Evolutionary conservation across 2,113 vertebrate genomes (phyloP).

Genomic region (Rattus rattus): DNA sequence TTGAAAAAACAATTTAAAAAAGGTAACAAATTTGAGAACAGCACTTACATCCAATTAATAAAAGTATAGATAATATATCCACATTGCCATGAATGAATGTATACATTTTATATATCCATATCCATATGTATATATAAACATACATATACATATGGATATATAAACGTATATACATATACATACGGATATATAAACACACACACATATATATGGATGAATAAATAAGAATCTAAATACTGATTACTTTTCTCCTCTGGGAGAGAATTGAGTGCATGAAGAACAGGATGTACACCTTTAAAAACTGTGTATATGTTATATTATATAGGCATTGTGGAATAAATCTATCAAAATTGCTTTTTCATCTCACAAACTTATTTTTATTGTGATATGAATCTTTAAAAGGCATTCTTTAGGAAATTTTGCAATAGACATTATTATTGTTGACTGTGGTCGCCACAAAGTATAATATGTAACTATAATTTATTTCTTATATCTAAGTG

Average conservation of each 20-base stretch:
- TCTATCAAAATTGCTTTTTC: neutral
- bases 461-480: neutral
- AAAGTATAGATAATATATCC: neutral
- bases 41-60: conserved; percentile 30
- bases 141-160: too few species aligned
- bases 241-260: neutral
- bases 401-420: neutral
- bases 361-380: neutral
- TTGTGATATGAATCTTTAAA: neutral
- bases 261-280: neutral
- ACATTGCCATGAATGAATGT: neutral
- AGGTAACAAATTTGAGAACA: neutral
- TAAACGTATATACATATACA: too few species aligned
- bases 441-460: neutral
- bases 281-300: neutral
- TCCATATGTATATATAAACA: too few species aligned
- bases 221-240: conserved; percentile 40
- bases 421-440: neutral
- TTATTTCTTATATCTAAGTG: neutral
- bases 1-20: neutral
- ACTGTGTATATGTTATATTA: neutral
- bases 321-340: neutral
- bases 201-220: conserved; percentile 3
- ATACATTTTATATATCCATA: neutral
- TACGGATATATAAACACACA: too few species aligned